Evolutionary conservation across 2,888 invertebrate genomes (phyloP).

Genomic region (Dasysyrphus albostriatus): DNA sequence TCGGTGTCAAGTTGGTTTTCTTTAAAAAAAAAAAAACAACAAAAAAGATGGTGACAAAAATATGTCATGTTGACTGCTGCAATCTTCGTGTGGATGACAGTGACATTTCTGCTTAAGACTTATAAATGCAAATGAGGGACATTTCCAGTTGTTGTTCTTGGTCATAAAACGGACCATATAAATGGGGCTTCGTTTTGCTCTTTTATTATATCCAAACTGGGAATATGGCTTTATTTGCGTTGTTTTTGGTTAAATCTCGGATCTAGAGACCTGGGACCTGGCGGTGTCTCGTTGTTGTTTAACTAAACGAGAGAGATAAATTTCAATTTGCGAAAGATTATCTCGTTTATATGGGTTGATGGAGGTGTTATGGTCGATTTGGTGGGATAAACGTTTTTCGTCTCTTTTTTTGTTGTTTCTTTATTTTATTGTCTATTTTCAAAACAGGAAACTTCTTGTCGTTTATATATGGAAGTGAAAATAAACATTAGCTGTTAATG

Average conservation of each 20-base stretch:
- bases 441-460: constrained; percentile 1
- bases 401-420: neutral
- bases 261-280: neutral
- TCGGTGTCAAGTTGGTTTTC: constrained; percentile 29
- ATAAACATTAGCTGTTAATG: neutral
- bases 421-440: neutral
- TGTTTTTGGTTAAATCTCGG: constrained; percentile 19
- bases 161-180: constrained; percentile 52
- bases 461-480: neutral
- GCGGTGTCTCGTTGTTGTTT: constrained; percentile 22
- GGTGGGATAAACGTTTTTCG: constrained; percentile 50
- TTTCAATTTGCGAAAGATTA: constrained; percentile 75
- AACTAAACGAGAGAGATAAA: constrained; percentile 54
- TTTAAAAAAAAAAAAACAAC: constrained; percentile 3
- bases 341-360: constrained; percentile 65
- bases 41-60: constrained; percentile 9
- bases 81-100: constrained; percentile 24
- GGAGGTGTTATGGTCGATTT: constrained; percentile 65
- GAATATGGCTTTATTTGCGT: constrained; percentile 61
- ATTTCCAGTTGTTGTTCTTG: constrained; percentile 60
- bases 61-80: constrained; percentile 52
- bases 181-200: constrained; percentile 67
- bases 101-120: constrained; percentile 48
- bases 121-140: constrained; percentile 71
- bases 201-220: constrained; percentile 3